phyloP scores from a whole-genome alignment of 23 tunicate genomes.

The Styela plicata region DNA sequence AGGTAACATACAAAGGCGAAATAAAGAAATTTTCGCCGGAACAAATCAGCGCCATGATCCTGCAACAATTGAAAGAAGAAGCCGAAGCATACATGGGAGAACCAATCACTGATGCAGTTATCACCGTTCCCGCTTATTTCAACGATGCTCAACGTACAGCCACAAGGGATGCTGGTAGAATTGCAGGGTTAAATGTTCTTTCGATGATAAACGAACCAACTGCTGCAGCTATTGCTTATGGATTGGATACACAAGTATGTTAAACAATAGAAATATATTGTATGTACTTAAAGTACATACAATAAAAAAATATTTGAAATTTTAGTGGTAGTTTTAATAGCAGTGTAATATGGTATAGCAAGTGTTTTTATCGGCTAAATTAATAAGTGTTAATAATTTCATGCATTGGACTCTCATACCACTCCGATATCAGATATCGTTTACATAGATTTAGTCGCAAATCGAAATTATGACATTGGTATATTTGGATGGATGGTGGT shows the following conservation, averaged over 20 bases:
- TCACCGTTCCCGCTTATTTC: slow-evolving; percentile 96
- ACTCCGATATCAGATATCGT: no score
- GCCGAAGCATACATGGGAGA: slow-evolving; percentile 93
- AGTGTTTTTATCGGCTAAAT: no score
- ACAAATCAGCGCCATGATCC: slow-evolving; percentile 91
- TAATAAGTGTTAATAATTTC: no score
- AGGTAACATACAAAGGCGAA: no score
- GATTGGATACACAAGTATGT: slow-evolving; percentile 51
- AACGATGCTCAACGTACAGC: slow-evolving; percentile 96
- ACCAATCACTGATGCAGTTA: slow-evolving; percentile 74
- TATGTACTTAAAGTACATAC: neutral
- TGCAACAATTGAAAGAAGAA: slow-evolving; percentile 83
- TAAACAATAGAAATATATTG: neutral
- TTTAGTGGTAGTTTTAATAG: neutral
- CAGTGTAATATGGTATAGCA: no score
- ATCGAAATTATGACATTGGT: no score
- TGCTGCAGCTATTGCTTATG: slow-evolving; percentile 88
- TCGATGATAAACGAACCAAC: slow-evolving; percentile 84
- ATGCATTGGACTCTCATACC: no score
- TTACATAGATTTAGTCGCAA: no score
- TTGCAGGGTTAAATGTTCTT: slow-evolving; percentile 71
- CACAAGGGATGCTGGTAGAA: slow-evolving; percentile 68
- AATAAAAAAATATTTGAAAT: neutral
- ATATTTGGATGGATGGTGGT: no score
- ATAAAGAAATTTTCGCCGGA: slow-evolving; percentile 87